A percentile compares a stretch with the other conserved stretches of the same genome.
phyloP scores from a whole-genome alignment of 2,797 vertebrate genomes.

The Neosilurus hyrtlii region DNA sequence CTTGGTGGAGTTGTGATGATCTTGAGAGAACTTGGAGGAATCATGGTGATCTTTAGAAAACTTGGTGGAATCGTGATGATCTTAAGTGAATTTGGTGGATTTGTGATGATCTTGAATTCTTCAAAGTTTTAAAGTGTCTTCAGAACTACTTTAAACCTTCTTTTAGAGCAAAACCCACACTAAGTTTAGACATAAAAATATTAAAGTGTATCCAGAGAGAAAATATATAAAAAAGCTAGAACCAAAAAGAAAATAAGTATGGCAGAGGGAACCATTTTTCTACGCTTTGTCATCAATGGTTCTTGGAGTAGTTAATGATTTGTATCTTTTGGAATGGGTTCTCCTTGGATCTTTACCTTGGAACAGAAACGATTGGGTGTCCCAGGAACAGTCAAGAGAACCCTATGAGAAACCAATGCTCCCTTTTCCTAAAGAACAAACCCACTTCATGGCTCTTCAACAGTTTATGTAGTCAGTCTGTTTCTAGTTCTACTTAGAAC shows the following conservation, averaged over 20 bases:
- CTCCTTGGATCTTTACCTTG: neutral
- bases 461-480: neutral
- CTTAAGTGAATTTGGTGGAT: too few relatives aligned
- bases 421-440: neutral
- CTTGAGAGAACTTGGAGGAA: too few relatives aligned
- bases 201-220: neutral
- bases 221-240: neutral
- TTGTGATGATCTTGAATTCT: neutral
- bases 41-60: too few relatives aligned
- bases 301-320: neutral
- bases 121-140: neutral
- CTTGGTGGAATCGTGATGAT: too few relatives aligned
- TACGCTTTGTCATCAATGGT: neutral
- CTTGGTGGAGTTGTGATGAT: too few relatives aligned
- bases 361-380: neutral
- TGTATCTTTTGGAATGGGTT: neutral
- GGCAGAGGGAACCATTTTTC: neutral
- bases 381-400: neutral
- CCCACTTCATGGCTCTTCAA: neutral
- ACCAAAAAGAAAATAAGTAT: neutral
- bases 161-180: neutral
- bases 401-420: neutral
- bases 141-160: neutral
- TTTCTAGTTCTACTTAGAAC: neutral
- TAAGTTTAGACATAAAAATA: neutral